Conservation (phyloP, 2,113 vertebrate genomes). For the Ancistrus triradiatus region DNA sequence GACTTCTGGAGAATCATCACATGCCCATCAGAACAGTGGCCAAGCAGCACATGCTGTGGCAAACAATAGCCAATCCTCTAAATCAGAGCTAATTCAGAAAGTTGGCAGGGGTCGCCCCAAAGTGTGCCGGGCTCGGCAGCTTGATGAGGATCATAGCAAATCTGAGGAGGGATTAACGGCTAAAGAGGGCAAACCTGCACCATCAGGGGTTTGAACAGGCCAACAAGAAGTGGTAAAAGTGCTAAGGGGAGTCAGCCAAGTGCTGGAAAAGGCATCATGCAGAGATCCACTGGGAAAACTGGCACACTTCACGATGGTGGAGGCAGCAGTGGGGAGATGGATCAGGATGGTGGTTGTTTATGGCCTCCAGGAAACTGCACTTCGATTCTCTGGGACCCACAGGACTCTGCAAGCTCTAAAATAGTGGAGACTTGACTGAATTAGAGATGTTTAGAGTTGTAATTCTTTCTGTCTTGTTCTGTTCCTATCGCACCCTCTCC, state of each 20-base stretch:
- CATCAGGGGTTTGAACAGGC: conserved; percentile 46
- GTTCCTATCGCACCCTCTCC: too few relatives aligned
- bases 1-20: not conserved
- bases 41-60: conserved; percentile 1
- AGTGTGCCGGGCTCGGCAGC: conserved; percentile 55
- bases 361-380: too few relatives aligned
- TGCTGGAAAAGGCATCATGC: conserved; percentile 60
- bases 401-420: too few relatives aligned
- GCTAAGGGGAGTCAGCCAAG: conserved; percentile 50
- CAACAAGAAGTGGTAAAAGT: conserved; percentile 53
- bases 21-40: not conserved
- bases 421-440: too few relatives aligned
- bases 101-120: conserved; percentile 47
- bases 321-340: conserved; percentile 31
- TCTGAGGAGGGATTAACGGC: conserved; percentile 50
- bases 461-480: too few relatives aligned
- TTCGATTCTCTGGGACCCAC: too few relatives aligned
- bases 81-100: conserved; percentile 20
- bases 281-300: conserved; percentile 40
- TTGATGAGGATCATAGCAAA: conserved; percentile 62
- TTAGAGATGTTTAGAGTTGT: too few relatives aligned
- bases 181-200: conserved; percentile 53
- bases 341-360: conserved; percentile 56
- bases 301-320: too few relatives aligned
- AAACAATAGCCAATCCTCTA: conserved; percentile 3